A percentile compares a stretch with the other conserved stretches of the same genome.
phyloP scores from a whole-genome alignment of 2,888 invertebrate genomes.

The Thyatira batis region DNA sequence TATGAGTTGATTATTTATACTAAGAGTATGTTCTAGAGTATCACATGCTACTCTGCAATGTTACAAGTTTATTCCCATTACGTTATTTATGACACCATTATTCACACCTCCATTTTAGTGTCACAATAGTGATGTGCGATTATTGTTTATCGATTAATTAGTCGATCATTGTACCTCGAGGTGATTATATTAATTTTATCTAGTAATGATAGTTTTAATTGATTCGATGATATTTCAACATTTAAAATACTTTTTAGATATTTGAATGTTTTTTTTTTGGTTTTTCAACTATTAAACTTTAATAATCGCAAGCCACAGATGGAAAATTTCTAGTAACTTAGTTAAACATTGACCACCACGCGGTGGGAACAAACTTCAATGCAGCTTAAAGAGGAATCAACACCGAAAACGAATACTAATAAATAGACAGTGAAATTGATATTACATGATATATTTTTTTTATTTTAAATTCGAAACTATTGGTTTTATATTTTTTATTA shows the following conservation, averaged over 20 bases:
- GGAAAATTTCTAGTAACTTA: not conserved
- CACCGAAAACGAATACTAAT: conserved; percentile 80
- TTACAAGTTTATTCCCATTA: conserved; percentile 63
- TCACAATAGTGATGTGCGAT: conserved; percentile 21
- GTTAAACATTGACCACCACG: conserved; percentile 25
- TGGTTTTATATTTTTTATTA: conserved; percentile 59
- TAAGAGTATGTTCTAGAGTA: conserved; percentile 71
- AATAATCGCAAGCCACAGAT: not conserved
- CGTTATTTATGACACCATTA: conserved; percentile 27
- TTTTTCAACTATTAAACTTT: not conserved
- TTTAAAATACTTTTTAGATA: not conserved
- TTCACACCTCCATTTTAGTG: conserved; percentile 12
- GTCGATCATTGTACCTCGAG: conserved; percentile 12
- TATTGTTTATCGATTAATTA: conserved; percentile 17
- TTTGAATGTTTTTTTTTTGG: not conserved
- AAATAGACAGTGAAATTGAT: conserved; percentile 82
- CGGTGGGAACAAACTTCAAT: conserved; percentile 67
- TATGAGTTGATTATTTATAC: conserved; percentile 52
- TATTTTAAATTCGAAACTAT: conserved; percentile 78
- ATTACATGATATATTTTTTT: conserved; percentile 72
- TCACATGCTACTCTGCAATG: conserved; percentile 75
- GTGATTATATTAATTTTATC: conserved; percentile 6
- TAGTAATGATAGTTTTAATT: not conserved
- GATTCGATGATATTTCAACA: not conserved
- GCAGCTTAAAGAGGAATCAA: conserved; percentile 76